A percentile compares a stretch with the other conserved stretches of the same genome.
phyloP scores from a whole-genome alignment of 2,888 invertebrate species.

The Eustalomyia histrio region DNA sequence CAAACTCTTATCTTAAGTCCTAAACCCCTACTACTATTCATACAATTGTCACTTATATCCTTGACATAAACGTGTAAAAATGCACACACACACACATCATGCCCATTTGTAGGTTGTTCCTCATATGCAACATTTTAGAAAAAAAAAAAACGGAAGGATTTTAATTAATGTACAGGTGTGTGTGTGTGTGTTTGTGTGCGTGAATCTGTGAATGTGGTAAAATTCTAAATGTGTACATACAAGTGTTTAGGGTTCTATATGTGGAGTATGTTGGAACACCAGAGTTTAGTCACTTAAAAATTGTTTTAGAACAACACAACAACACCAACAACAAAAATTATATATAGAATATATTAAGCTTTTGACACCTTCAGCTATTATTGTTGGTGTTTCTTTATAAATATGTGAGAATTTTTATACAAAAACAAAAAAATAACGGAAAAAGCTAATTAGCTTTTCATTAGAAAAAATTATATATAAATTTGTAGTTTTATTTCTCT shows the following conservation, averaged over 20 bases:
- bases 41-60: slow-evolving; percentile 1
- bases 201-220: slow-evolving; percentile 32
- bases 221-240: slow-evolving; percentile 1
- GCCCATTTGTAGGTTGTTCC: background rate
- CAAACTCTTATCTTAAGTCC: slow-evolving; percentile 6
- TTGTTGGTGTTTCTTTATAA: slow-evolving; percentile 45
- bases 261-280: slow-evolving; percentile 24
- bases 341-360: slow-evolving; percentile 59
- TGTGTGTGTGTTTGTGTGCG: slow-evolving; percentile 12
- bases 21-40: background rate
- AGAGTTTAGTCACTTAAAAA: slow-evolving; percentile 61
- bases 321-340: background rate
- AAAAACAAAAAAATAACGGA: slow-evolving; percentile 46
- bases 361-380: slow-evolving; percentile 65
- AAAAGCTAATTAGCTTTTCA: slow-evolving; percentile 64
- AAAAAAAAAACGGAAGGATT: slow-evolving; percentile 55
- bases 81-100: background rate
- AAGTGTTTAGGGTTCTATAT: slow-evolving; percentile 35
- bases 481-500: slow-evolving; percentile 17
- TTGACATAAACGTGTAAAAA: background rate
- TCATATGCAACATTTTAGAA: slow-evolving; percentile 24
- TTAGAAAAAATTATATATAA: slow-evolving; percentile 42
- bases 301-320: slow-evolving; percentile 15
- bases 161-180: slow-evolving; percentile 47
- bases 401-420: slow-evolving; percentile 17